Evolutionary conservation across 2,797 vertebrate genomes (phyloP), one percentile per base, ranked within the genome.

Genomic region (Protosalanx chinensis): DNA sequence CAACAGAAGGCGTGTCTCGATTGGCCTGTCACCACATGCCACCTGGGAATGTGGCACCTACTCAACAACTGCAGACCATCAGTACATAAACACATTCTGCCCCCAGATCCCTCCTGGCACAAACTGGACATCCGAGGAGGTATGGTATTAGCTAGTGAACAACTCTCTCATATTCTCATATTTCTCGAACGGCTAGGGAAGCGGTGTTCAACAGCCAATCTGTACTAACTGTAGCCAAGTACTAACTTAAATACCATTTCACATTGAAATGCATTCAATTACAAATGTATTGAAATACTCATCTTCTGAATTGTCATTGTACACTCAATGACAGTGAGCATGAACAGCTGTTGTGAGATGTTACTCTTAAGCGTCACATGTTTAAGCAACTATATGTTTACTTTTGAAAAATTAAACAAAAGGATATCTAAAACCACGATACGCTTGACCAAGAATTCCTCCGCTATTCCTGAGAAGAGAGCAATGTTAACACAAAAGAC

Each of bases 41-140:
- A 90, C 81, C 84, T 85, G 86, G 82, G 92, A 92, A 94, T 94
- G 91, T 92, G 72, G 82, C 92, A 93, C 91, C 91, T 85, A 91
- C 92, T 94, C 87, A 86, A 77, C 81, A 84, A 82, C 80, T 67
- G 76, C 81, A 84, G 83, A 83, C 83, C 78, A 37, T 53, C 76
- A 56, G 51, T n/a, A 74, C 77, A 84, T 83, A 76, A 84, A 74
- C 84, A 79, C 67, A 58, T 76, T 72, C 76, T 37, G 8, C 32
- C 65, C 60, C 16, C 41, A 6, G 72, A 72, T 37, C 61, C 72
- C 78, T 60, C 67, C 37, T 12, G 27, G 53, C 58, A 61, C 16
- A 68, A 30, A 53, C 59, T 53, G 35, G n/a, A 59, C 68, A 62
- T 68, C 35, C 35, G 73, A 76, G 67, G 78, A 79, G 18, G 23